Conservation (phyloP, 2,113 vertebrate species). For the Panthera uncia region DNA sequence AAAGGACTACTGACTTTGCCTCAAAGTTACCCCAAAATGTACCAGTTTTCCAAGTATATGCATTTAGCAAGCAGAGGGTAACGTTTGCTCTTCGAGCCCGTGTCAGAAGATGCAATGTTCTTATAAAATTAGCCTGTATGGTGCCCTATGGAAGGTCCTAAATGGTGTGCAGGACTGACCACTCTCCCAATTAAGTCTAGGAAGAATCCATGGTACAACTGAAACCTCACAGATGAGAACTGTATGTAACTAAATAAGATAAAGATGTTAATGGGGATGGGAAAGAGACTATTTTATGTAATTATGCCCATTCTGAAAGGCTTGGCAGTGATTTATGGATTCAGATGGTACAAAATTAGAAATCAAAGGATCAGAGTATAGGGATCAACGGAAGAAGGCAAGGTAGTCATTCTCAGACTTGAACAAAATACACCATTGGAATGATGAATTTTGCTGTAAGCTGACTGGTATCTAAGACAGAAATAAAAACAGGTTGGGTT, state of each 20-base stretch:
- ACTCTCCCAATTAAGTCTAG: not conserved
- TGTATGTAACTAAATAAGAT: not conserved
- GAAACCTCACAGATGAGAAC: not conserved
- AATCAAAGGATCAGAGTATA: constrained; percentile 56
- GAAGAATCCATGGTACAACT: not conserved
- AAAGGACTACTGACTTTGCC: not conserved
- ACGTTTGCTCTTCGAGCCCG: not conserved
- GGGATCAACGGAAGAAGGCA: constrained; percentile 20
- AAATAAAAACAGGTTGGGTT: constrained; percentile 44
- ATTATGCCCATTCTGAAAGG: constrained; percentile 10
- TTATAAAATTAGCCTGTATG: not conserved
- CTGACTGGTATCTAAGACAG: constrained; percentile 24
- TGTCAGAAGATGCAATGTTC: not conserved
- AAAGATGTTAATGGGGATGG: not conserved
- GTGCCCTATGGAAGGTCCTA: not conserved
- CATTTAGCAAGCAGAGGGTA: not conserved
- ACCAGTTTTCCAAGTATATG: not conserved
- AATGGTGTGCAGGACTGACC: not conserved
- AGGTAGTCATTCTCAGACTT: constrained; percentile 27
- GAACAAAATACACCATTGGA: not conserved
- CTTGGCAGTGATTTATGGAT: constrained; percentile 35
- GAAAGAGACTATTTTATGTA: not conserved
- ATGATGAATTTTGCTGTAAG: constrained; percentile 56
- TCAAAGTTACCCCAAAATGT: not conserved
- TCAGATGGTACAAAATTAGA: constrained; percentile 51